Evolutionary conservation across 2,888 invertebrate species (phyloP).

Genomic region (Philhelius pedissequus): DNA sequence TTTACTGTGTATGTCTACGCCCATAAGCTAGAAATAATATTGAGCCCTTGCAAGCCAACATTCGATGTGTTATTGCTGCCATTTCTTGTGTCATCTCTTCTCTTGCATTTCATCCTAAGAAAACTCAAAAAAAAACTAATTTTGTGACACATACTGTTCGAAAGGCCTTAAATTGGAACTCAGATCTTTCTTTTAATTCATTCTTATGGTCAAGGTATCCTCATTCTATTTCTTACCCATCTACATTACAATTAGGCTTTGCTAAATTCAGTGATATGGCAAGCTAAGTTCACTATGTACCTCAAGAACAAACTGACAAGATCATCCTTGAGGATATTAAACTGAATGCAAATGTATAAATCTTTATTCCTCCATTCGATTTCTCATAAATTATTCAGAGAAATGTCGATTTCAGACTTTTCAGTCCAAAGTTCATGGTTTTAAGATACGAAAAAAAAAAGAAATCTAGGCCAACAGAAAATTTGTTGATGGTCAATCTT

Average conservation of each 20-base stretch:
- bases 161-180: background rate
- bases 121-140: background rate
- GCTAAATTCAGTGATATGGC: constrained; percentile 6
- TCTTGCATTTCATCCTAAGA: too few relatives aligned
- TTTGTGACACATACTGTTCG: background rate
- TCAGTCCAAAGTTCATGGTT: constrained; percentile 22
- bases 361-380: background rate
- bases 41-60: too few relatives aligned
- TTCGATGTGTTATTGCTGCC: too few relatives aligned
- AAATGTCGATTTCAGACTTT: background rate
- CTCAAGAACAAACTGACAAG: constrained; percentile 1
- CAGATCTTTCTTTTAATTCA: background rate
- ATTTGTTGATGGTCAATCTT: constrained; percentile 2
- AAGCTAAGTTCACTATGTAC: too few relatives aligned
- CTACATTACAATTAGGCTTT: background rate
- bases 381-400: constrained; percentile 58
- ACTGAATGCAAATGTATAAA: background rate
- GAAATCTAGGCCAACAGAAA: constrained; percentile 54
- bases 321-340: constrained; percentile 8
- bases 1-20: too few relatives aligned
- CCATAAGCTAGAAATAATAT: too few relatives aligned
- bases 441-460: background rate
- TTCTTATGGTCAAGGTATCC: background rate
- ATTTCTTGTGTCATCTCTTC: too few relatives aligned
- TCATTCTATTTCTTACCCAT: background rate